Percentiles rank a stretch among this genome's conserved stretches.
These are phyloP conservation scores for Oenanthe oenanthe DNA, from an alignment of 2,113 vertebrate species.

Conservation along the genomic window DNA sequence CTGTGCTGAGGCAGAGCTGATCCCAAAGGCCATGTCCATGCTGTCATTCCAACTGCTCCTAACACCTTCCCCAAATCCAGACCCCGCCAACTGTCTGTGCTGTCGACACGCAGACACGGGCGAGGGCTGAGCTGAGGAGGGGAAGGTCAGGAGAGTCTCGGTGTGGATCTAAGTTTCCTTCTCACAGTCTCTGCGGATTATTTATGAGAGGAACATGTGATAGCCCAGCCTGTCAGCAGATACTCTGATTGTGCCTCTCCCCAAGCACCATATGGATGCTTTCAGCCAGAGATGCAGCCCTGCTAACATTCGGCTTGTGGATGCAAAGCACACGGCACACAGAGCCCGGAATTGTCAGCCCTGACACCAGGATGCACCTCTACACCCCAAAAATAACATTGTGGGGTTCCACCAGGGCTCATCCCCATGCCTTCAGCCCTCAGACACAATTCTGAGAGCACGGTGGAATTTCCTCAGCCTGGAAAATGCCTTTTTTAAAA, in stretches of 20 bases:
- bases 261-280: slow-evolving; percentile 66
- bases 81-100: slow-evolving; percentile 53
- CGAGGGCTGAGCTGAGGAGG: slow-evolving; percentile 17
- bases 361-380: not conserved
- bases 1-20: not conserved
- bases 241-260: slow-evolving; percentile 63
- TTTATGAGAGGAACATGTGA: slow-evolving; percentile 61
- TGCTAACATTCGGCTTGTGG: slow-evolving; percentile 8
- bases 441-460: fast-evolving
- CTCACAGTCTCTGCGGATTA: slow-evolving; percentile 61
- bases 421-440: not conserved
- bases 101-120: slow-evolving; percentile 8
- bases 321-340: not conserved
- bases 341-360: not conserved
- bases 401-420: fast-evolving
- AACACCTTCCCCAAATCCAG: slow-evolving; percentile 61
- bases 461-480: not conserved
- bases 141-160: slow-evolving; percentile 22
- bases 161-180: slow-evolving; percentile 54
- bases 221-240: slow-evolving; percentile 70
- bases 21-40: slow-evolving; percentile 57
- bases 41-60: slow-evolving; percentile 66
- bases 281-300: slow-evolving; percentile 58
- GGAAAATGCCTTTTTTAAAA: not conserved
- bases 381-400: not conserved